These are phyloP conservation scores for Piscicola geometra DNA, from an alignment of 2,888 invertebrate species.

Conservation along the genomic window DNA sequence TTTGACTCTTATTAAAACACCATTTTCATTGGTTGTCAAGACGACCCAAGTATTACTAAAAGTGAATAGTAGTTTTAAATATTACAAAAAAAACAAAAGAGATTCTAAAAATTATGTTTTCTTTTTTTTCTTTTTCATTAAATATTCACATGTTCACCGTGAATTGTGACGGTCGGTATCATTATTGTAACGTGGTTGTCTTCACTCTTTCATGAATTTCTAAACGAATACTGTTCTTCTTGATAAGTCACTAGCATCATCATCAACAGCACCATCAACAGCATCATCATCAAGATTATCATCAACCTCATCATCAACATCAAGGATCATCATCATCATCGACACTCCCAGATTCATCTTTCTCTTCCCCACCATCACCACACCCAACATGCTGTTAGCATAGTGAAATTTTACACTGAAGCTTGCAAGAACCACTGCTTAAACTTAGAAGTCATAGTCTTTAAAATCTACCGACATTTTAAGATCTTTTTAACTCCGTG, in stretches of 20 bases:
- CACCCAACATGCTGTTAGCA: constrained; percentile 6
- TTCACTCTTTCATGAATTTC: neutral
- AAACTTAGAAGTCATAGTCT: constrained; percentile 3
- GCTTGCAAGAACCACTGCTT: constrained; percentile 12
- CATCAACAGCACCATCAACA: constrained; percentile 5
- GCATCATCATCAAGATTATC: neutral
- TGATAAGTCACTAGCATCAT: neutral
- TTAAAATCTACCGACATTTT: constrained; percentile 1
- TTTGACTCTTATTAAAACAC: no score
- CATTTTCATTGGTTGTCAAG: no score
- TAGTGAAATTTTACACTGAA: neutral
- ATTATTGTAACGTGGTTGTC: no score
- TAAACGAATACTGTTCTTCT: neutral
- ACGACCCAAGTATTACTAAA: no score
- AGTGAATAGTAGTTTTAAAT: no score
- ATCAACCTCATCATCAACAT: neutral
- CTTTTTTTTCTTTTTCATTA: no score
- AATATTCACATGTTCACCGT: no score
- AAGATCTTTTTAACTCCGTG: no score
- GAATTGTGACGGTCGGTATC: no score
- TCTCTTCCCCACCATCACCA: neutral
- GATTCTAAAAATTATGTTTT: no score
- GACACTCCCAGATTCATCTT: neutral
- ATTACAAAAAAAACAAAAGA: no score
- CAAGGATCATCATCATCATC: constrained; percentile 7